Evolutionary conservation across 2,113 vertebrate species (phyloP), one percentile per base, ranked within the genome.

Genomic region (Hyaena hyaena): DNA sequence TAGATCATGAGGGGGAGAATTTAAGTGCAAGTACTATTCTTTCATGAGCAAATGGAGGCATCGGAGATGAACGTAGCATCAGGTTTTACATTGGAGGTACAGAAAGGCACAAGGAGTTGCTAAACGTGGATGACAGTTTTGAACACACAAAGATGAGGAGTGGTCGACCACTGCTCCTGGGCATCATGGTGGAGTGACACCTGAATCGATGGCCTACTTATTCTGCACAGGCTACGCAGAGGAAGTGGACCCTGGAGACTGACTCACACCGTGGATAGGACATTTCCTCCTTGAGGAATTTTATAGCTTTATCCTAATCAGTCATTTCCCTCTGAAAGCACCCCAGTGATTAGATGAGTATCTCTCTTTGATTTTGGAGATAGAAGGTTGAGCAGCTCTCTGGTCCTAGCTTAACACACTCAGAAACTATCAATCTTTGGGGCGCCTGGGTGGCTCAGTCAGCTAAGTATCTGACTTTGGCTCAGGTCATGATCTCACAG

Each of bases 201-300:
- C 88, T 68, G n/a, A 5, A 10, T 9, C 9, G 28, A 35, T 17
- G 17, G 14, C 12, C 16, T n/a, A 0, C 16, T 0, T 21, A 5
- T 9, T 74, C 76, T 80, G 6, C 17, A 68, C n/a, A 66, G 33
- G 10, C 21, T 61, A 4, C 10, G 19, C 53, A 23, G 21, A 61
- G 23, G 2, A 4, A 48, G 1, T 19, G 19, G 26, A 23, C 12
- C 31, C n/a, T 48, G 35, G 61, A 50, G 63, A 73, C 35, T 9
- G 33, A 66, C 50, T 68, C 24, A 1, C 5, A 16, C 15, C 28
- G 1, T 17, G 24, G 4, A 7, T 0, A 63, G 26, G 43, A 10
- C 7, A 24, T 61, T 89, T 61, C 6, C 10, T 90, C 10, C 7
- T 73, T 28, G 35, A 23, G 45, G 16, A 92, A 53, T 15, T 71